A percentile compares a stretch with the other conserved stretches of the same genome.
Conservation (phyloP, 1,140 invertebrate species). For the Drosophila willistoni region DNA sequence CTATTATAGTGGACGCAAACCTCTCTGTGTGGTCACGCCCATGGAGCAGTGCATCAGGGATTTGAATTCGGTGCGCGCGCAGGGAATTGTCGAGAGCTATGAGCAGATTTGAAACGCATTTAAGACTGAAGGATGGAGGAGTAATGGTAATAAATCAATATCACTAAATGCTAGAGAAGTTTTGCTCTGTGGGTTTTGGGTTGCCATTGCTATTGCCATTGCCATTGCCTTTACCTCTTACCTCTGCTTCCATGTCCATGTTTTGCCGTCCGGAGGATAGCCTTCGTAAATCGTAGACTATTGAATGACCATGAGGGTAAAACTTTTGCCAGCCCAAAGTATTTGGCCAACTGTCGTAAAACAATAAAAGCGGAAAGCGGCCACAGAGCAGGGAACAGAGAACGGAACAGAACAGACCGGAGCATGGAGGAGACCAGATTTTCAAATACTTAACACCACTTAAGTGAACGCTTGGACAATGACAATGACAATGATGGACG, state of each 20-base stretch:
- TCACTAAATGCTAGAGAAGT: constrained; percentile 54
- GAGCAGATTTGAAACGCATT: constrained; percentile 48
- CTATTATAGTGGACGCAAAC: constrained; percentile 65
- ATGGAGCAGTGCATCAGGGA: constrained; percentile 60
- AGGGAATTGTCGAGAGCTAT: constrained; percentile 60
- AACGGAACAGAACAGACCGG: too few species aligned
- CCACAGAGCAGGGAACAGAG: constrained; percentile 32
- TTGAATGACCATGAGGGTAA: constrained; percentile 77
- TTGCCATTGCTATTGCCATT: neutral
- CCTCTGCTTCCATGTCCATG: neutral
- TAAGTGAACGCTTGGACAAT: constrained; percentile 72
- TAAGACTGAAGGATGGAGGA: neutral
- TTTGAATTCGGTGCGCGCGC: constrained; percentile 44
- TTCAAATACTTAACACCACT: constrained; percentile 80
- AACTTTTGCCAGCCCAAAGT: constrained; percentile 71
- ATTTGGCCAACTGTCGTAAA: constrained; percentile 79
- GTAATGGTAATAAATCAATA: constrained; percentile 68
- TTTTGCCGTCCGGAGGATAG: neutral
- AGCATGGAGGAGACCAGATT: constrained; percentile 56
- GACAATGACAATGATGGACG: constrained; percentile 49
- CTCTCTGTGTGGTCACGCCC: constrained; percentile 71
- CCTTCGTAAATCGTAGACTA: constrained; percentile 76
- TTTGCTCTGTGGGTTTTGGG: constrained; percentile 41
- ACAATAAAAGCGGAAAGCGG: constrained; percentile 73
- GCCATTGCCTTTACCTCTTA: neutral